phyloP scores from a whole-genome alignment of 2,113 vertebrate species.

The Sciurus niger region DNA sequence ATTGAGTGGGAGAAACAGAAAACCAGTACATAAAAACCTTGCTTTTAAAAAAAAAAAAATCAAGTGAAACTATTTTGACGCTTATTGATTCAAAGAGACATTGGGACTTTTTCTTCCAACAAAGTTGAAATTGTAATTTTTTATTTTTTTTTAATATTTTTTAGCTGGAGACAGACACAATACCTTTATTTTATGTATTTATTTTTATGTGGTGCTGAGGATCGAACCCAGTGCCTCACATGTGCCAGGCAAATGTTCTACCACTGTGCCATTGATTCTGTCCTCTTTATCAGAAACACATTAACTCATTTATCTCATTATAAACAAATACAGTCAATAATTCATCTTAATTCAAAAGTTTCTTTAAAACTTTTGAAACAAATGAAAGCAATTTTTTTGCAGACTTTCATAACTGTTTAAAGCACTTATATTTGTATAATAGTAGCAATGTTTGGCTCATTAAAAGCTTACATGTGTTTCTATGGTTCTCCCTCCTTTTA shows the following conservation, averaged over 20 bases:
- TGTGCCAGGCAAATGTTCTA: too few species aligned
- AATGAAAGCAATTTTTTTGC: not conserved
- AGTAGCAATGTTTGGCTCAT: accelerated
- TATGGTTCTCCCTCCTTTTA: accelerated
- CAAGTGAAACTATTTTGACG: slow-evolving; percentile 8
- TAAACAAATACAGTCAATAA: not conserved
- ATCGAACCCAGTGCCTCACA: too few species aligned
- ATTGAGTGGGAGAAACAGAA: slow-evolving; percentile 9
- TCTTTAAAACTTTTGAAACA: not conserved
- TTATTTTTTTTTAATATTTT: not conserved
- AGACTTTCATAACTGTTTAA: not conserved
- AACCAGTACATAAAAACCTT: not conserved
- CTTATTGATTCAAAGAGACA: slow-evolving; percentile 18
- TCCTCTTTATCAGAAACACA: not conserved
- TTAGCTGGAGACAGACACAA: too few species aligned
- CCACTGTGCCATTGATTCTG: not conserved
- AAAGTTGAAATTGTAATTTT: not conserved
- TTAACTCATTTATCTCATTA: not conserved
- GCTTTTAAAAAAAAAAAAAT: slow-evolving; percentile 22
- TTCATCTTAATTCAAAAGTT: not conserved
- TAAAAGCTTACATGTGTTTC: not conserved
- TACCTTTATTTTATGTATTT: too few species aligned
- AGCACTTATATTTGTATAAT: not conserved
- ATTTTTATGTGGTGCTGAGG: too few species aligned
- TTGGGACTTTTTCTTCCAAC: not conserved